phyloP scores from a whole-genome alignment of 2,888 invertebrate genomes.

The Adelphocoris suturalis region DNA sequence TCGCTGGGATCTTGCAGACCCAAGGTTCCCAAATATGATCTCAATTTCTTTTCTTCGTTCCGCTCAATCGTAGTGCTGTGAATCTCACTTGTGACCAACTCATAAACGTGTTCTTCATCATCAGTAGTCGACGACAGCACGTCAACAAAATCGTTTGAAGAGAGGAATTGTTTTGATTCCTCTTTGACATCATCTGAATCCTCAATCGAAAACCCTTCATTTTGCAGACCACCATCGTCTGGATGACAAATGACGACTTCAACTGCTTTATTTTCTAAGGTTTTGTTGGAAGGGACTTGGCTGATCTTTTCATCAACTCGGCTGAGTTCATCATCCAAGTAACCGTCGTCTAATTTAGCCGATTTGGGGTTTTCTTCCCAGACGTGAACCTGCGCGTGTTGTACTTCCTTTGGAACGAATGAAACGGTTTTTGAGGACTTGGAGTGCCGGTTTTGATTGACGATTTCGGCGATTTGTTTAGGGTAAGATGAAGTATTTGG shows the following conservation, averaged over 20 bases:
- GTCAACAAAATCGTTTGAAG: slow-evolving; percentile 51
- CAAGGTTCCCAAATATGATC: slow-evolving; percentile 44
- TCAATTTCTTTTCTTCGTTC: neutral
- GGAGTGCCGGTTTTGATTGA: neutral
- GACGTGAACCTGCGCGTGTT: slow-evolving; percentile 49
- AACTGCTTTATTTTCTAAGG: slow-evolving; percentile 14
- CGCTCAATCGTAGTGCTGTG: slow-evolving; percentile 1
- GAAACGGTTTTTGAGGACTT: slow-evolving; percentile 23
- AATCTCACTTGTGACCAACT: slow-evolving; percentile 23
- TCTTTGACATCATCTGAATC: neutral
- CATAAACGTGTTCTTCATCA: slow-evolving; percentile 64
- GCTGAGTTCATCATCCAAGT: neutral
- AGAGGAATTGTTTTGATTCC: neutral
- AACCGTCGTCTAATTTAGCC: neutral
- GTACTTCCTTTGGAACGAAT: slow-evolving; percentile 36
- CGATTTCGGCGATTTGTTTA: neutral
- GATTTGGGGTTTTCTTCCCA: slow-evolving; percentile 38
- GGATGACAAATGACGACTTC: slow-evolving; percentile 44
- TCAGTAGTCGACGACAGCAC: slow-evolving; percentile 45
- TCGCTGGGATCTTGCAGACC: neutral
- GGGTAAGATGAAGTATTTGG: neutral
- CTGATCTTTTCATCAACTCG: neutral
- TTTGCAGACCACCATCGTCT: neutral
- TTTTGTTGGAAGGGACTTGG: neutral
- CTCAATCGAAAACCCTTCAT: neutral